phyloP scores from a whole-genome alignment of 1,140 invertebrate genomes.

The Meloidogyne hapla region DNA sequence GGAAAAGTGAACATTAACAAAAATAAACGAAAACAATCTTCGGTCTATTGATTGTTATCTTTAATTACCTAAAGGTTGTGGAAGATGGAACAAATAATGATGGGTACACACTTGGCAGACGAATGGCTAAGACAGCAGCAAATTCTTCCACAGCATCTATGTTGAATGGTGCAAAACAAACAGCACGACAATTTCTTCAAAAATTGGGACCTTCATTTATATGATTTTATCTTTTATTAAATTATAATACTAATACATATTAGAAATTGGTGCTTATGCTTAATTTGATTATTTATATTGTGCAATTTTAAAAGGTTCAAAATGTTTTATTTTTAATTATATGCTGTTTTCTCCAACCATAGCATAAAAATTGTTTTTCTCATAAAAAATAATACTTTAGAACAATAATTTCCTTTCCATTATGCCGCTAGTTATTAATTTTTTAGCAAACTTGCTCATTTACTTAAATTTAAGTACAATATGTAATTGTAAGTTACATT shows the following conservation, averaged over 20 bases:
- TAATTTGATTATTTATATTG: background rate
- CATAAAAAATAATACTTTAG: too few species aligned
- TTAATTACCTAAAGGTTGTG: background rate
- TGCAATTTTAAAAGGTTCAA: constrained; percentile 3
- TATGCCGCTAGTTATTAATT: too few species aligned
- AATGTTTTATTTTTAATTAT: background rate
- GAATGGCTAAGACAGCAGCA: background rate
- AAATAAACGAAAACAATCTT: background rate
- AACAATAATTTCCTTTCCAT: too few species aligned
- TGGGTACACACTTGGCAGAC: background rate
- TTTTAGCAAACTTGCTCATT: too few species aligned
- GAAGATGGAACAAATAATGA: background rate
- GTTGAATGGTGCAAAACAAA: background rate
- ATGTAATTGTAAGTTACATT: too few species aligned
- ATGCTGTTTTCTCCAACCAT: background rate
- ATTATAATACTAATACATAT: too few species aligned
- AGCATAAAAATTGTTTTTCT: background rate
- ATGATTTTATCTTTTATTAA: background rate
- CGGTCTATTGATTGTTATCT: constrained; percentile 15
- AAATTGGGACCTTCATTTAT: background rate
- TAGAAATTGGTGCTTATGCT: background rate
- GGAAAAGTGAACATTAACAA: background rate
- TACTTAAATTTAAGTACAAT: too few species aligned
- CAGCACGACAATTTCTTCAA: constrained; percentile 3
- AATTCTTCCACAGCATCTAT: constrained; percentile 7